These are phyloP conservation scores for Agonopterix arenella DNA, from an alignment of 2,888 invertebrate species.

Conservation along the genomic window DNA sequence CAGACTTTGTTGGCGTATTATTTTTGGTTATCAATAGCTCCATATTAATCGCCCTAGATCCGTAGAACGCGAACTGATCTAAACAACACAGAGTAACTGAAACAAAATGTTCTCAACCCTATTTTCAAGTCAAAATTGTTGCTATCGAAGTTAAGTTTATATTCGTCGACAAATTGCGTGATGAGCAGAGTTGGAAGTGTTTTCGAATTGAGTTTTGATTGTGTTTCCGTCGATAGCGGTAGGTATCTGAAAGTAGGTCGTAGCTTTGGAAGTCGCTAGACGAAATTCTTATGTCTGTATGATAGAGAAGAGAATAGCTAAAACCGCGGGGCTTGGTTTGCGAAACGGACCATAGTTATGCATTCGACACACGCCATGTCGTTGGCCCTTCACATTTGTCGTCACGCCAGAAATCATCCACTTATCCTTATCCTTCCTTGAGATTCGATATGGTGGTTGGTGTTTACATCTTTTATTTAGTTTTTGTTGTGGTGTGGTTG, in stretches of 20 bases:
- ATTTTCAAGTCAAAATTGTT: too few species aligned
- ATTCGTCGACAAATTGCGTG: constrained; percentile 30
- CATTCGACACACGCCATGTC: constrained; percentile 51
- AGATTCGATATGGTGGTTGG: constrained; percentile 5
- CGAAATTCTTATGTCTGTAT: too few species aligned
- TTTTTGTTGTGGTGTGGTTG: too few species aligned
- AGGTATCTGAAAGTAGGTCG: constrained; percentile 39
- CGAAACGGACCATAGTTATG: constrained; percentile 35
- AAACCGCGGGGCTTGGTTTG: too few species aligned
- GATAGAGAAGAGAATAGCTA: too few species aligned
- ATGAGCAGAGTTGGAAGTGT: constrained; percentile 55
- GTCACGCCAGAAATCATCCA: constrained; percentile 51
- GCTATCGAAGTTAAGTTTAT: constrained; percentile 1
- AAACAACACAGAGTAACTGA: too few species aligned
- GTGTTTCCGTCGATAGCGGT: constrained; percentile 41
- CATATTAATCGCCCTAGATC: too few species aligned
- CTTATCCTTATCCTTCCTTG: constrained; percentile 35
- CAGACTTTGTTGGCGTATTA: too few species aligned
- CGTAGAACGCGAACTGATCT: too few species aligned
- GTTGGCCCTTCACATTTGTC: constrained; percentile 34
- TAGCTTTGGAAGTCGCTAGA: too few species aligned
- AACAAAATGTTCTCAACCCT: too few species aligned
- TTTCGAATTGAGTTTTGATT: constrained; percentile 64
- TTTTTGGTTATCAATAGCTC: too few species aligned
- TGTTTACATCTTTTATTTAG: background rate